Evolutionary conservation across 2,113 vertebrate species (phyloP).

Genomic region (Thinocorus orbignyianus): DNA sequence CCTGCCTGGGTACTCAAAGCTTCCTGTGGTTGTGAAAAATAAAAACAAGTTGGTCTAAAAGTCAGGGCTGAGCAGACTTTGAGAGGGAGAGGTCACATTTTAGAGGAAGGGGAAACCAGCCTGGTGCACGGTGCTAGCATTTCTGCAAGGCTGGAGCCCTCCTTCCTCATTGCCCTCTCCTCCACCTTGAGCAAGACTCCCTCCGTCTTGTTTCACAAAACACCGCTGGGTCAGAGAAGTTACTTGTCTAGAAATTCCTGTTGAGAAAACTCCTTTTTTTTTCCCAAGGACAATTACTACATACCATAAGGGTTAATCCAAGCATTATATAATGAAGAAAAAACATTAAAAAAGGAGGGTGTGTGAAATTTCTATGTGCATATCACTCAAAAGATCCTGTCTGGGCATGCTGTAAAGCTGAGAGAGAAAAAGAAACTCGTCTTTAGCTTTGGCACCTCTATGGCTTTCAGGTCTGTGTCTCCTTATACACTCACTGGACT

Average conservation of each 20-base stretch:
- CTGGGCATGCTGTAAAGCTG: background rate
- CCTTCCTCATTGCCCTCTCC: background rate
- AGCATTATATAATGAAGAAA: background rate
- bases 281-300: background rate
- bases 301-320: background rate
- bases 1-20: background rate
- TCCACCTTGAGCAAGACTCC: background rate
- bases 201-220: background rate
- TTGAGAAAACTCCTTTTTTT: background rate
- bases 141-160: background rate
- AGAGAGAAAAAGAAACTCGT: background rate
- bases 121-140: fast-evolving
- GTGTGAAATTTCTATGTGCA: background rate
- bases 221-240: background rate
- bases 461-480: background rate
- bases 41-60: background rate
- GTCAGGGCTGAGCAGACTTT: background rate
- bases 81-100: background rate
- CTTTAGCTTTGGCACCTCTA: background rate
- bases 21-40: background rate
- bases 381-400: background rate
- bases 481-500: background rate
- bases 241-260: background rate
- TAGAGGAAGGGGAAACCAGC: background rate
- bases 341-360: fast-evolving